Base-by-base conservation (phyloP, 2,888 invertebrate genomes). In the Reticulitermes lucifugus region DNA sequence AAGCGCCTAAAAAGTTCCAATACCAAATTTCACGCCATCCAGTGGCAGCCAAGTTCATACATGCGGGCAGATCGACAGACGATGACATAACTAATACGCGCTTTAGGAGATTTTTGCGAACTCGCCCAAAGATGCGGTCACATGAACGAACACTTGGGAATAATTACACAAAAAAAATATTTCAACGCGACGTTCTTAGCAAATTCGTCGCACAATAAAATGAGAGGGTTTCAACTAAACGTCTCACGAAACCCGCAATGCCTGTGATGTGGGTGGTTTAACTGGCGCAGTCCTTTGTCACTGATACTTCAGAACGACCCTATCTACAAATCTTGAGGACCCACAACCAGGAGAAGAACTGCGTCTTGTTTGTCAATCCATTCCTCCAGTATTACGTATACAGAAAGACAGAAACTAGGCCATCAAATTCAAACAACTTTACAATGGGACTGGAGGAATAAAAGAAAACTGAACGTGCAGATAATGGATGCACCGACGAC, bases 291-390 rank as follows among this genome's bases (percentile, higher is more conserved):
- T 65, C 25, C n/a, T 25, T 25, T 65, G 65, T 65, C 65, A 65
- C 25, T 25, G 25, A 65, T 10, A 25, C 65, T 65, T 6, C n/a
- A 65, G 65, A 65, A 25, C 5, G 25, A 35, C 22, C 21, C 35
- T 29, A 73, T 18, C 29, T 73, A 7, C 21, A n/a, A 14, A 41
- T 73, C 41, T 21, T 35, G 21, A 73, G 41, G 41, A 71, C 4
- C 35, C 35, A 35, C 35, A 35, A 35, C 35, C 71, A 71, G n/a
- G 35, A 29, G 35, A 73, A 35, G 73, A 35, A 41, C 41, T 35
- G 14, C 29, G 41, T 18, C 73, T 41, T 41, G 22, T 73, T 73
- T 73, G 73, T 73, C 73, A 73, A 73, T 41, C 73, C 21, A 73
- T 3, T 73, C 73, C 25, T 73, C 41, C 35, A 6, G n/a, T 65